phyloP scores from a whole-genome alignment of 2,888 invertebrate genomes.

The Ophion ventricosus region DNA sequence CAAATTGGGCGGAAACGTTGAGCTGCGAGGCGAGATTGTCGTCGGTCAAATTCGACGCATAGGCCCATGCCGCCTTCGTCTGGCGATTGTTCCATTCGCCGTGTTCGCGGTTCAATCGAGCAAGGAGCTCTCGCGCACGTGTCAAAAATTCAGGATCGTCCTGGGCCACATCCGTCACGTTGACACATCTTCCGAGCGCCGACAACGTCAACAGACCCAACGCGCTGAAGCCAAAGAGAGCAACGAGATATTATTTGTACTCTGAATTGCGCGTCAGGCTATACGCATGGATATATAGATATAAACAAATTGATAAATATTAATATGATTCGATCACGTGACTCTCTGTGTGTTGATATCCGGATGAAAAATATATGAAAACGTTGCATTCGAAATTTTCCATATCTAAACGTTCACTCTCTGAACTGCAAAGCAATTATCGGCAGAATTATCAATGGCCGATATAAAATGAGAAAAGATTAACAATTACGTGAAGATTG shows the following conservation, averaged over 20 bases:
- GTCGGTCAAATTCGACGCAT: slow-evolving; percentile 90
- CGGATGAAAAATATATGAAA: no score
- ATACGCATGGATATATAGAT: no score
- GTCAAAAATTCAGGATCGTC: slow-evolving; percentile 77
- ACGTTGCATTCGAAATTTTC: no score
- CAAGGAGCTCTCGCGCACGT: slow-evolving; percentile 86
- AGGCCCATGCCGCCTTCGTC: slow-evolving; percentile 89
- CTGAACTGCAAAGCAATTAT: neutral
- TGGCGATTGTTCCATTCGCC: slow-evolving; percentile 86
- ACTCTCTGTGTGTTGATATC: no score
- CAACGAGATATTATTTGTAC: neutral
- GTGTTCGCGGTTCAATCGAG: slow-evolving; percentile 86
- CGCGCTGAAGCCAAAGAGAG: slow-evolving; percentile 14
- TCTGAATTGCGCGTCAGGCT: no score
- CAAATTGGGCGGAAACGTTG: slow-evolving; percentile 81
- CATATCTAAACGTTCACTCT: neutral
- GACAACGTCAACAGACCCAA: slow-evolving; percentile 56
- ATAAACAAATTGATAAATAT: no score
- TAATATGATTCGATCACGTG: no score
- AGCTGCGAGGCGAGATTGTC: slow-evolving; percentile 87
- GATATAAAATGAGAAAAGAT: neutral
- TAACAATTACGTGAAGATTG: neutral
- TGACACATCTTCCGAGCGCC: slow-evolving; percentile 28
- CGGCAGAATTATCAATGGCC: neutral
- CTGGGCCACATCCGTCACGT: slow-evolving; percentile 8